Conservation (phyloP, 2,888 invertebrate genomes). For the Dasysyrphus tricinctus region DNA sequence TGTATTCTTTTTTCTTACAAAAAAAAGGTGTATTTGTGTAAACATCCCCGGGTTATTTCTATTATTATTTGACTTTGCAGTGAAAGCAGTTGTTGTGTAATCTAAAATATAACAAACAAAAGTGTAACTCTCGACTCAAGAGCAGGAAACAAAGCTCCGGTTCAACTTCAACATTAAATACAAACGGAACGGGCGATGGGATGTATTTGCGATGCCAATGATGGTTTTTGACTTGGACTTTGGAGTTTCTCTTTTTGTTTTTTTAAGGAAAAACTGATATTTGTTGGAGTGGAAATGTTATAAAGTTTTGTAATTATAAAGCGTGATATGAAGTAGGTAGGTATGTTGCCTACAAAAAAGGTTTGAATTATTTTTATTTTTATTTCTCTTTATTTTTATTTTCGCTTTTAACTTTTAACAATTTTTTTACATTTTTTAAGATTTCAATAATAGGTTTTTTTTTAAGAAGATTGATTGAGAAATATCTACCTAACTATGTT, state of each 20-base stretch:
- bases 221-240: slow-evolving; percentile 34
- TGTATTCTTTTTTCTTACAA: background rate
- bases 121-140: slow-evolving; percentile 53
- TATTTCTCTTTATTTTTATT: background rate
- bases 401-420: no score
- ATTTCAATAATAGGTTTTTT: no score
- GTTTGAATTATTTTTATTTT: slow-evolving; percentile 30
- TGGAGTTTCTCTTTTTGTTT: slow-evolving; percentile 19
- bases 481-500: no score
- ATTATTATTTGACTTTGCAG: slow-evolving; percentile 54
- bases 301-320: slow-evolving; percentile 70
- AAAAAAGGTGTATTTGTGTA: slow-evolving; percentile 46
- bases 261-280: slow-evolving; percentile 31
- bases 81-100: slow-evolving; percentile 72
- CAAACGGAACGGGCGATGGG: slow-evolving; percentile 15
- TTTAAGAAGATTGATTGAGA: no score
- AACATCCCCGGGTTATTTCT: slow-evolving; percentile 46
- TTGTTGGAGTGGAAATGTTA: slow-evolving; percentile 46
- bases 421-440: no score
- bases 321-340: slow-evolving; percentile 35
- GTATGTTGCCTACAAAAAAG: slow-evolving; percentile 54
- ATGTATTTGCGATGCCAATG: slow-evolving; percentile 2
- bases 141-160: slow-evolving; percentile 55
- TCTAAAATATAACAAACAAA: slow-evolving; percentile 60
- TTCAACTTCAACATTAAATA: slow-evolving; percentile 24